Conservation (phyloP, 1,140 invertebrate species). For the Archivesica marissinica region DNA sequence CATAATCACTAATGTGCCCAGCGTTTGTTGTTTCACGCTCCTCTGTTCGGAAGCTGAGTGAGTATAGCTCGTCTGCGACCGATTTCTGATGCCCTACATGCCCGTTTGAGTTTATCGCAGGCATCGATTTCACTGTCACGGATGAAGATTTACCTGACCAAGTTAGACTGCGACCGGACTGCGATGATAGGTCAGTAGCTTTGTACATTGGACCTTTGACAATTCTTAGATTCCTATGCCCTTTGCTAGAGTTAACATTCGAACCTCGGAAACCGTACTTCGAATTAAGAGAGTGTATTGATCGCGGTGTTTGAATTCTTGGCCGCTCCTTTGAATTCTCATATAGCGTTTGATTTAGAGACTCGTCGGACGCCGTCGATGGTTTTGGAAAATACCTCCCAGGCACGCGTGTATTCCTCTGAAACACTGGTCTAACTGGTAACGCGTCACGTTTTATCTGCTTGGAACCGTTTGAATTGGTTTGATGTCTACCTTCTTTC, state of each 20-base stretch:
- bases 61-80: neutral
- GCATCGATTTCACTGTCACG: conserved; percentile 41
- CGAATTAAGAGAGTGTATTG: neutral
- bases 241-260: conserved; percentile 3
- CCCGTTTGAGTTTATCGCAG: conserved; percentile 1
- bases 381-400: conserved; percentile 50
- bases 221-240: conserved; percentile 8
- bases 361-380: neutral
- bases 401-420: conserved; percentile 29
- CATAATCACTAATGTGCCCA: neutral
- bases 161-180: neutral
- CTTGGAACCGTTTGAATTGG: neutral
- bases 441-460: conserved; percentile 44
- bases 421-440: conserved; percentile 39
- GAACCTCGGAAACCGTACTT: neutral
- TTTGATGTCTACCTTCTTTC: neutral
- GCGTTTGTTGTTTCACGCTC: neutral
- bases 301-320: conserved; percentile 39
- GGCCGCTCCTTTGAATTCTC: neutral
- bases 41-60: neutral
- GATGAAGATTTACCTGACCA: conserved; percentile 31
- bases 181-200: neutral
- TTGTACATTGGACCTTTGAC: conserved; percentile 3
- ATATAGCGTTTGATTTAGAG: neutral
- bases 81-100: neutral